Base-by-base conservation (phyloP, 1,140 invertebrate species). In the Battus philenor region DNA sequence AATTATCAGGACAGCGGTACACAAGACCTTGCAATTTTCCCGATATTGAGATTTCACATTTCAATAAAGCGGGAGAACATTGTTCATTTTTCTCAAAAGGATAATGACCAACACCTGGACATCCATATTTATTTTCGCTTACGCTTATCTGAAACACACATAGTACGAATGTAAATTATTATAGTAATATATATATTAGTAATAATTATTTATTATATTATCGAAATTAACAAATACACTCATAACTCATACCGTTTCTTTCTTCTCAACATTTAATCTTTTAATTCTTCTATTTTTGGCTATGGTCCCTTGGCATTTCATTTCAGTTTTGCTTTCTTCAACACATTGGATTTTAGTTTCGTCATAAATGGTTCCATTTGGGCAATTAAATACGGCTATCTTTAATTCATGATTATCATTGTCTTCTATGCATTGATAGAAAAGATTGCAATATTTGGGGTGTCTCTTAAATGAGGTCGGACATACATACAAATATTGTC, bases 401-500 rank as follows among this genome's bases (percentile, higher is more conserved):
- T 93, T 94, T 3, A 93, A 78, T 51, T 94, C 91, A 62, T 90
- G 90, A 20, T 78, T 90, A 11, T 90, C 82, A 0, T 87, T 73
- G 36, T 89, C 88, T 46, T 87, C 88, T 8, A 90, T 92, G 68
- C 94, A 95, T 71, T 95, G 93, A 61, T 95, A 95, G 78, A 95
- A 94, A 27, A 93, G 72, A 68, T 95, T 93, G 63, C 94, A 96
- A 60, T 93, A 91, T 69, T 94, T 92, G 0, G 94, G 93, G 88
- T 96, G 93, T 51, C 93, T 89, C 61, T 88, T 89, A 79, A 95
- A 95, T 20, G 93, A 93, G 20, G 93, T 93, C 8, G 93, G 93
- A 67, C 94, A 95, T 2, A 93, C 89, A 31, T 92, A 88, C 3
- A 90, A 73, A 44, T 91, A 86, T 80, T 95, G 93, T 45, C 93